A percentile compares a stretch with the other conserved stretches of the same genome.
Conservation (phyloP, 2,888 invertebrate species). For the Dysmachus trigonus region DNA sequence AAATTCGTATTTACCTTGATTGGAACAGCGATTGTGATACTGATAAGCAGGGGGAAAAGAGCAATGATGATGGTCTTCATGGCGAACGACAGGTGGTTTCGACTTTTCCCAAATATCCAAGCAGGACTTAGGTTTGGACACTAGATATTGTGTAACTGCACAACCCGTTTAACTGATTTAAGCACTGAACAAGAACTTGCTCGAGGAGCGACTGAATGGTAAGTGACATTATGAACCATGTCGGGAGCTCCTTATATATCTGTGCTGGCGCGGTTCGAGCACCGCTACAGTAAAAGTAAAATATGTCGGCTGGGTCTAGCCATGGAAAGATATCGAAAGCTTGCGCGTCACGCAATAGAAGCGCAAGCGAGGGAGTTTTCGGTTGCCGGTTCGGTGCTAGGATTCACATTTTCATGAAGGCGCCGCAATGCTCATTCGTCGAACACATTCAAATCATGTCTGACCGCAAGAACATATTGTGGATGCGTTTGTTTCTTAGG, state of each 20-base stretch:
- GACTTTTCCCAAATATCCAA: neutral
- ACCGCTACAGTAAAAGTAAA: slow-evolving; percentile 5
- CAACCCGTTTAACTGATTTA: neutral
- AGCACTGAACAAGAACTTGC: slow-evolving; percentile 11
- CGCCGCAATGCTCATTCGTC: slow-evolving; percentile 11
- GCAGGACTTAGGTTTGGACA: neutral
- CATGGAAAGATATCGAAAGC: slow-evolving; percentile 5
- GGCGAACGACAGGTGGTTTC: neutral
- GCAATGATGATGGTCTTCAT: slow-evolving; percentile 14
- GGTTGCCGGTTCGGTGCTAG: neutral
- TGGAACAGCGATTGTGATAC: slow-evolving; percentile 21
- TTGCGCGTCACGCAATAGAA: neutral
- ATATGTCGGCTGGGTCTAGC: slow-evolving; percentile 8
- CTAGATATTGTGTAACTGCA: slow-evolving; percentile 4
- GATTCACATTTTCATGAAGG: neutral
- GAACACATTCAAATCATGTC: slow-evolving; percentile 11
- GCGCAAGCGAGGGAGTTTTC: slow-evolving; percentile 10
- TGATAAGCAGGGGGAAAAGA: slow-evolving; percentile 17
- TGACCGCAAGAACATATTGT: slow-evolving; percentile 7
- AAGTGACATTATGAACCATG: slow-evolving; percentile 25
- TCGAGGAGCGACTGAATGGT: neutral
- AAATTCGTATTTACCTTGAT: slow-evolving; percentile 23
- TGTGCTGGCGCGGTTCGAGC: neutral
- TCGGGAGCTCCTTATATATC: slow-evolving; percentile 31
- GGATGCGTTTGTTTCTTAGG: neutral